Evolutionary conservation across 2,113 vertebrate species (phyloP).

Genomic region (Neotoma lepida): DNA sequence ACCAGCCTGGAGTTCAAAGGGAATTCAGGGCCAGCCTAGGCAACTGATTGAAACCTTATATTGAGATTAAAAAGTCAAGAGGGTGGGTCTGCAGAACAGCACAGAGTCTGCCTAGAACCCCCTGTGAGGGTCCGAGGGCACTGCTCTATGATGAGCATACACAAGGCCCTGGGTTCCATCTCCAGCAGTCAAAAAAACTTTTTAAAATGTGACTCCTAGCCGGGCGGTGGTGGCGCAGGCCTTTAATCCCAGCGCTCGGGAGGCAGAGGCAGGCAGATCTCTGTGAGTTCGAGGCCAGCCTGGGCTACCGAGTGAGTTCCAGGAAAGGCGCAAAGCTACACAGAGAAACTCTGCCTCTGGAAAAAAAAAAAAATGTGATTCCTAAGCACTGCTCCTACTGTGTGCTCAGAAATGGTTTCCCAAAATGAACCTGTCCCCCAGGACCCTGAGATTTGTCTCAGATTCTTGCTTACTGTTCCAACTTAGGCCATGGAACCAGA

Average conservation of each 20-base stretch:
- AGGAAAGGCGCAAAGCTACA: too few relatives aligned
- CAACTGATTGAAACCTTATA: not conserved
- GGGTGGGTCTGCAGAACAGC: not conserved
- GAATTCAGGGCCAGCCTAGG: not conserved
- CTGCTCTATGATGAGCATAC: not conserved
- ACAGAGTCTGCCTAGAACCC: not conserved
- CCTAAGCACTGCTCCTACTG: not conserved
- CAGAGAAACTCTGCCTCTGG: too few relatives aligned
- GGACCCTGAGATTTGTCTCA: not conserved
- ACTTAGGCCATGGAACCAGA: too few relatives aligned
- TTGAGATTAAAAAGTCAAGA: not conserved
- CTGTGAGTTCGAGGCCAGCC: too few relatives aligned
- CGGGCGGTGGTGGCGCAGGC: too few relatives aligned
- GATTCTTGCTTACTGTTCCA: not conserved
- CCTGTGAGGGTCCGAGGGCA: not conserved
- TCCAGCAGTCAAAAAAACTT: not conserved
- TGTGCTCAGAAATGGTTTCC: not conserved
- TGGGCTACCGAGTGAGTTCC: too few relatives aligned
- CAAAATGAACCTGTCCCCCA: not conserved
- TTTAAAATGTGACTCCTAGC: not conserved
- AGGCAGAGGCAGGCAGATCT: too few relatives aligned
- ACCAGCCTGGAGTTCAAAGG: not conserved
- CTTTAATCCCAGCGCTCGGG: too few relatives aligned
- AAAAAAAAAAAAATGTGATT: not conserved
- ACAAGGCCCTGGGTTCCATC: not conserved